These are phyloP conservation scores for Oceanodroma tethys DNA, from an alignment of 2,113 vertebrate species.

Conservation along the genomic window DNA sequence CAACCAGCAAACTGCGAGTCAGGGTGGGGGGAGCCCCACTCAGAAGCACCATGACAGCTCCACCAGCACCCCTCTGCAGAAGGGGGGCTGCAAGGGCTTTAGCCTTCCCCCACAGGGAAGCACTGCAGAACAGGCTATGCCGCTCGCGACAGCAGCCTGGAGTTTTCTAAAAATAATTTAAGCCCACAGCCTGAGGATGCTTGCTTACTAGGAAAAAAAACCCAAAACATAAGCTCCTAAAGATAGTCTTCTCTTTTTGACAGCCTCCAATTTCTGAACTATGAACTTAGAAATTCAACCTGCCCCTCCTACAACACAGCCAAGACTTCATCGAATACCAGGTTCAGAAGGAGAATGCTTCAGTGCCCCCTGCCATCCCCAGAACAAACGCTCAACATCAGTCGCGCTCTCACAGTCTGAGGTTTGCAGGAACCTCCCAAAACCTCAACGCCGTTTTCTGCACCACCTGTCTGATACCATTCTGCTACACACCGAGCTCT, in stretches of 20 bases:
- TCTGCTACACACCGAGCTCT: background rate
- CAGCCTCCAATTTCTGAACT: background rate
- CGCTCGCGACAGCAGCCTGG: background rate
- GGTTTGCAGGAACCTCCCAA: background rate
- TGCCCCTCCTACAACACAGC: background rate
- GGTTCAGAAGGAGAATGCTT: background rate
- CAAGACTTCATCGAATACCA: background rate
- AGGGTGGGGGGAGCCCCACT: too few species aligned
- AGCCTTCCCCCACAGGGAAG: background rate
- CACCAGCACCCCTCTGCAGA: background rate
- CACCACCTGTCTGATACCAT: background rate
- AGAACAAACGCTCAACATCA: background rate
- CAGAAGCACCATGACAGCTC: background rate
- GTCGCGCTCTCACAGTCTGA: too few species aligned
- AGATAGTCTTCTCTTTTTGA: background rate
- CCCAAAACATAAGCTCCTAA: background rate
- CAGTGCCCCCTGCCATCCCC: background rate
- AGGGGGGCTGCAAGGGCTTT: background rate
- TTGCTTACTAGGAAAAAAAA: background rate
- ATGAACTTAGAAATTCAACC: background rate
- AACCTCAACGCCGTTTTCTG: accelerated
- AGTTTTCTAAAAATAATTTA: background rate
- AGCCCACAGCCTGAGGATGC: background rate
- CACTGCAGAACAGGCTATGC: background rate
- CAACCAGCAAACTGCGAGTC: background rate